Conservation (phyloP, 2,888 invertebrate species). For the Coelopa pilipes region DNA sequence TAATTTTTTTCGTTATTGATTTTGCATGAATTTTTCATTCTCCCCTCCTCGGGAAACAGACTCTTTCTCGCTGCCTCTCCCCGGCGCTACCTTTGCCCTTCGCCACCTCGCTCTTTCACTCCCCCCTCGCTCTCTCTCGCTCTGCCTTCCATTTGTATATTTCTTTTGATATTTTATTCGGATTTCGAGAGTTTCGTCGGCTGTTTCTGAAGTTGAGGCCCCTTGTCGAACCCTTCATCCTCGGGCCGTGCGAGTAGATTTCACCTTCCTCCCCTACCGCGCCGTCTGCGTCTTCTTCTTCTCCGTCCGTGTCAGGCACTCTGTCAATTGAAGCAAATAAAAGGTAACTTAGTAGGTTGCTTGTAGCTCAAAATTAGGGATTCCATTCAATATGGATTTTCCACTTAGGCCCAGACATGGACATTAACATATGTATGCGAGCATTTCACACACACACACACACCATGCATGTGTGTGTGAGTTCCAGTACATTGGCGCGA, state of each 20-base stretch:
- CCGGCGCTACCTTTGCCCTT: too few relatives aligned
- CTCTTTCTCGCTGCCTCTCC: too few relatives aligned
- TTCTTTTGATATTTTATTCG: slow-evolving; percentile 19
- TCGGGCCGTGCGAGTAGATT: too few relatives aligned
- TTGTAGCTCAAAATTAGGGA: slow-evolving; percentile 17
- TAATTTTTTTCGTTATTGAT: neutral
- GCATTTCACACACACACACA: neutral
- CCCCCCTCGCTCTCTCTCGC: too few relatives aligned
- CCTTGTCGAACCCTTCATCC: too few relatives aligned
- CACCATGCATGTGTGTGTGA: too few relatives aligned
- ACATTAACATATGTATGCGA: neutral
- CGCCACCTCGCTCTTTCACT: too few relatives aligned
- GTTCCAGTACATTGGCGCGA: too few relatives aligned
- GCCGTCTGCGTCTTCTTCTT: neutral
- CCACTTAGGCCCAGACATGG: neutral
- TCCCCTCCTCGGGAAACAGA: neutral
- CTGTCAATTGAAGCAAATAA: slow-evolving; percentile 21
- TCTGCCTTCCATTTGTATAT: neutral
- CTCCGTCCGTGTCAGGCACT: neutral
- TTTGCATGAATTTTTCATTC: slow-evolving; percentile 20
- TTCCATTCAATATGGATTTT: slow-evolving; percentile 16
- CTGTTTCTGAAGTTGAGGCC: too few relatives aligned
- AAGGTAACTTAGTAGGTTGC: slow-evolving; percentile 11
- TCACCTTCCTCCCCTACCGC: too few relatives aligned
- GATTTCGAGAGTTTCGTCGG: neutral